Conservation (phyloP, 1,140 invertebrate species). For the Temnothorax nylanderi region DNA sequence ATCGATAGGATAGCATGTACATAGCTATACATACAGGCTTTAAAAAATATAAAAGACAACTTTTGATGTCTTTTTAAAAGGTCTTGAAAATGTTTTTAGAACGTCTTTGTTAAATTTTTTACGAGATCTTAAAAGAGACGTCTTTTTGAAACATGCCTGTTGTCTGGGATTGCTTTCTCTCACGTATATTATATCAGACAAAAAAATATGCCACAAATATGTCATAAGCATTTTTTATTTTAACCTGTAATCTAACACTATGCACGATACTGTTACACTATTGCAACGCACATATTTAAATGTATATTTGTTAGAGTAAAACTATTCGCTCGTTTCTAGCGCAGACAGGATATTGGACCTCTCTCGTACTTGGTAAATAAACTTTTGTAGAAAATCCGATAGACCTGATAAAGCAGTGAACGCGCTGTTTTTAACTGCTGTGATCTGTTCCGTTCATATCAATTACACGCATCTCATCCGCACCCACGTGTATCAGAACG, state of each 20-base stretch:
- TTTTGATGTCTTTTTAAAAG: neutral
- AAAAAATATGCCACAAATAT: neutral
- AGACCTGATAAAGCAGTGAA: neutral
- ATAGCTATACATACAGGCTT: neutral
- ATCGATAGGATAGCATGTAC: neutral
- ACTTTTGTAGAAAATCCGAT: neutral
- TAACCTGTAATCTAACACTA: neutral
- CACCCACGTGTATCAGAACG: neutral
- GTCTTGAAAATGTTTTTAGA: neutral
- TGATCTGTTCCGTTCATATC: neutral
- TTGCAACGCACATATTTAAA: neutral
- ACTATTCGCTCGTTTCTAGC: neutral
- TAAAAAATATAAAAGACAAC: neutral
- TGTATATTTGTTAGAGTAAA: neutral
- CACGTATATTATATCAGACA: neutral
- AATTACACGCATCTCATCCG: neutral
- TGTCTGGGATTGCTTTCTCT: neutral
- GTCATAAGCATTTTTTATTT: neutral
- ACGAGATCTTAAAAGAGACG: neutral
- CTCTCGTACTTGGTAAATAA: neutral
- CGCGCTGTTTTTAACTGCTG: neutral
- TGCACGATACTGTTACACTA: neutral
- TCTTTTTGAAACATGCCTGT: neutral
- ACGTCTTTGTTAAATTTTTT: neutral
- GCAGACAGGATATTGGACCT: neutral